Evolutionary conservation across 2,113 vertebrate genomes (phyloP), one percentile per base, ranked within the genome.

Genomic region (Cottus gobio): DNA sequence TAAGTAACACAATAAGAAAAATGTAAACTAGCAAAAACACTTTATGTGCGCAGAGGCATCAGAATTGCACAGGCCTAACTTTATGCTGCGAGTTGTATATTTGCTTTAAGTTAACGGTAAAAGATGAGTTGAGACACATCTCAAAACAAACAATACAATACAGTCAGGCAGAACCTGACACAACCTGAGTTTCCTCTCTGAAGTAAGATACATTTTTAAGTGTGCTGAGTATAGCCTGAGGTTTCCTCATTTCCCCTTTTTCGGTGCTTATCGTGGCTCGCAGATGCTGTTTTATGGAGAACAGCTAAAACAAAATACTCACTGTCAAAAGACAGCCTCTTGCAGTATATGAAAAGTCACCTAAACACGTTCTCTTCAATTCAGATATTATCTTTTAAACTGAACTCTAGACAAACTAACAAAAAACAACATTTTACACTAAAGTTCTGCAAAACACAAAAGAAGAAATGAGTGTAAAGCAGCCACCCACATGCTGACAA

Each of bases 241-340:
- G 91, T 94, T 95, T 94, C 82, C 88, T 90, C 91, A 88, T 91
- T 95, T 95, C 94, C 93, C 82, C 90, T 94, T 95, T 57, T 94
- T 85, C 28, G 65, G 56, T 64, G 77, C 93, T 93, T 94, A 93
- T 95, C 92, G 75, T 64, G 87, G 74, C 80, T 86, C 69, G 12
- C 93, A 94, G 90, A 91, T 86, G 86, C 76, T 28, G 57, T 85
- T 89, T 87, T 78, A 91, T 81, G 68, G 88, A 84, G 83, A 95
- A 93, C 84, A 87, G 76, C 60, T 75, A 72, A 85, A 88, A 90
- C 67, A 61, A 90, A 87, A 58, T 50, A 24, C 42, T 71, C 71
- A 42, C 46, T 64, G 50, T 71, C 66, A 73, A 80, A 73, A 50
- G 71, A 58, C 63, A 42, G 56, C 36, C 57, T 30, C 26, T 63